Percentiles rank a stretch among this genome's conserved stretches.
Evolutionary conservation across 2,113 vertebrate species (phyloP).

Genomic region (Sylvietta virens): DNA sequence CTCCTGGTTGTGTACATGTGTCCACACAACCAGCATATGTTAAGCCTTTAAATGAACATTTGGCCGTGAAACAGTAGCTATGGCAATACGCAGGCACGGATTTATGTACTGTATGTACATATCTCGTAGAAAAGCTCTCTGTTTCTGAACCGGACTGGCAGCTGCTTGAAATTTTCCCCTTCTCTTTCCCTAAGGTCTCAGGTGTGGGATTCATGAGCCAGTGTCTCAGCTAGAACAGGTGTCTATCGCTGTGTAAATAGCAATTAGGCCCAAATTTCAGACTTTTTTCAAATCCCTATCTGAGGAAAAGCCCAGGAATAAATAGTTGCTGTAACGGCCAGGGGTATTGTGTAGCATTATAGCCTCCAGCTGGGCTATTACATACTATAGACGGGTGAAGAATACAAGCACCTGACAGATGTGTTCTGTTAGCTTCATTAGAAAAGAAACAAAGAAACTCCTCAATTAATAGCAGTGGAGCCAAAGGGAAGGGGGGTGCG

Average conservation of each 20-base stretch:
- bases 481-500: conserved; percentile 75
- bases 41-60: conserved; percentile 63
- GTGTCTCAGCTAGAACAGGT: conserved; percentile 85
- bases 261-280: conserved; percentile 93
- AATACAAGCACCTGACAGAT: conserved; percentile 90
- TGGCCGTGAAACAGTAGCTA: conserved; percentile 29
- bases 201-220: conserved; percentile 88
- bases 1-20: neutral
- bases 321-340: conserved; percentile 86
- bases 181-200: conserved; percentile 85
- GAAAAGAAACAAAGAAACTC: conserved; percentile 90
- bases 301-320: conserved; percentile 86
- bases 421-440: conserved; percentile 92
- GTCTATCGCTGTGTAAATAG: conserved; percentile 89
- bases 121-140: conserved; percentile 48
- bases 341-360: conserved; percentile 83
- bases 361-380: conserved; percentile 89
- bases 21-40: conserved; percentile 36
- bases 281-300: conserved; percentile 83
- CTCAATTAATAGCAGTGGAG: conserved; percentile 83
- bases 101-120: conserved; percentile 59
- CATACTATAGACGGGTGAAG: conserved; percentile 84
- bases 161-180: conserved; percentile 86
- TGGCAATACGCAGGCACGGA: conserved; percentile 8
- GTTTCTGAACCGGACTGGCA: conserved; percentile 71